A percentile compares a stretch with the other conserved stretches of the same genome.
Conservation (phyloP, 1,140 invertebrate genomes). For the Nasonia giraulti region DNA sequence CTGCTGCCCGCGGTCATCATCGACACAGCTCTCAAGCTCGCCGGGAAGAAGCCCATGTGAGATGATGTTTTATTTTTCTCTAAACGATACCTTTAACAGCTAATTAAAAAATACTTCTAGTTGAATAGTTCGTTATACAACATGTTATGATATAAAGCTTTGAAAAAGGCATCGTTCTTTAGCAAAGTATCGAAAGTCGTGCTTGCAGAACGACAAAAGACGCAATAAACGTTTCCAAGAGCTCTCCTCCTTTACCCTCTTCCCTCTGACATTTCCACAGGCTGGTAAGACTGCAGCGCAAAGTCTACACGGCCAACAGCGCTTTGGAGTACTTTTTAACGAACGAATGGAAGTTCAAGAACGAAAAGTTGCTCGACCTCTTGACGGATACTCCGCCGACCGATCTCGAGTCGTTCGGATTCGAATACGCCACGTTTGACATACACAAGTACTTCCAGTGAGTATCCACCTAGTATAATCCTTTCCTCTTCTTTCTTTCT, state of each 20-base stretch:
- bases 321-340: slow-evolving; percentile 87
- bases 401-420: slow-evolving; percentile 81
- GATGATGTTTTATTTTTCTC: neutral
- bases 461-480: slow-evolving; percentile 47
- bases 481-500: slow-evolving; percentile 50
- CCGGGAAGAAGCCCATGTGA: slow-evolving; percentile 83
- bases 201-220: neutral
- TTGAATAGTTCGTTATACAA: no score
- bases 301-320: slow-evolving; percentile 84
- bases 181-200: neutral
- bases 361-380: slow-evolving; percentile 82
- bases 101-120: no score
- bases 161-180: no score
- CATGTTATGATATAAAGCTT: no score
- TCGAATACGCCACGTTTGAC: slow-evolving; percentile 67
- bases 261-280: slow-evolving; percentile 70
- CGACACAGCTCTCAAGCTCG: slow-evolving; percentile 77
- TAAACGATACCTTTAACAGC: no score
- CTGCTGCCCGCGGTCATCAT: slow-evolving; percentile 82
- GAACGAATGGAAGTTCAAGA: slow-evolving; percentile 88
- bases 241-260: neutral
- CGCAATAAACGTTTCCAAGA: neutral
- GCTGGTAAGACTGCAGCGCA: slow-evolving; percentile 85
- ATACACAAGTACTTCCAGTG: slow-evolving; percentile 63
- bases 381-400: slow-evolving; percentile 75